These are phyloP conservation scores for Indicator maculatus DNA, from an alignment of 2,113 vertebrate genomes.

Conservation along the genomic window DNA sequence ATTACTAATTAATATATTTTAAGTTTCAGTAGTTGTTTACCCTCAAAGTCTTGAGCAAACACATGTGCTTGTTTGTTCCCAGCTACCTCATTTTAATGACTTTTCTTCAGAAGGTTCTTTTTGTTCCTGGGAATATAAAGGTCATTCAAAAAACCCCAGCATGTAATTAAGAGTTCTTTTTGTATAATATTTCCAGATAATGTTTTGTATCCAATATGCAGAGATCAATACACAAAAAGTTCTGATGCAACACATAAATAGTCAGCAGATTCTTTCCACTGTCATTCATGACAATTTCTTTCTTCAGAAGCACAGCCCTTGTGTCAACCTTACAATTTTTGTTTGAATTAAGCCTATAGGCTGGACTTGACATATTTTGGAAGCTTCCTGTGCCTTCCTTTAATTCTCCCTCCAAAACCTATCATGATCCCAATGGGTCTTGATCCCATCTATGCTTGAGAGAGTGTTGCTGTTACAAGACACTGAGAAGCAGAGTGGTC, in stretches of 20 bases:
- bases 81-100: background rate
- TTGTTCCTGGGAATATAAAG: background rate
- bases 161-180: background rate
- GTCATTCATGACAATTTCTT: background rate
- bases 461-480: background rate
- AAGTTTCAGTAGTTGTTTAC: background rate
- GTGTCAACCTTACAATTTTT: background rate
- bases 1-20: background rate
- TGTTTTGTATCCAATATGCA: background rate
- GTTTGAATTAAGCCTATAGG: background rate
- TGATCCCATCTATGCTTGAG: accelerated
- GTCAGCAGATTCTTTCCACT: background rate
- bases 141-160: background rate
- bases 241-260: background rate
- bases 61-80: background rate
- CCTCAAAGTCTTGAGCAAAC: background rate
- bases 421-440: accelerated
- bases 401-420: background rate
- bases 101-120: background rate
- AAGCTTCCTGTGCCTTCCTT: background rate
- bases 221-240: background rate
- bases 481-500: background rate
- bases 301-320: background rate
- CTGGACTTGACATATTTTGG: background rate
- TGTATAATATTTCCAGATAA: background rate